A percentile compares a stretch with the other conserved stretches of the same genome.
phyloP scores from a whole-genome alignment of 2,797 vertebrate species.

The Anguilla pacifica region DNA sequence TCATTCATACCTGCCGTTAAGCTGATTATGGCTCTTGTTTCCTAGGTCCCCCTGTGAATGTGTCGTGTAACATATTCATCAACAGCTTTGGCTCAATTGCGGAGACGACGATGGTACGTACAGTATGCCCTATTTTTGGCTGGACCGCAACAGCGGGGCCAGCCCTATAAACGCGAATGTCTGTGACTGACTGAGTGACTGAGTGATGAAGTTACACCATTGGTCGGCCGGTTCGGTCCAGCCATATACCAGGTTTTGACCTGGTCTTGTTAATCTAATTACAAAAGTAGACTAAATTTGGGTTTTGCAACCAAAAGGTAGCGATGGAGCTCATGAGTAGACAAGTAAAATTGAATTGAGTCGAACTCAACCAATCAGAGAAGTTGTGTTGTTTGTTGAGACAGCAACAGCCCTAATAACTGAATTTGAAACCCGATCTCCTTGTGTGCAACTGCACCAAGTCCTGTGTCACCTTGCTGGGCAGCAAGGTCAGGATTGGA shows the following conservation, averaged over 20 bases:
- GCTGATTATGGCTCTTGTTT: constrained; percentile 45
- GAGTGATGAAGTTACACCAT: too few relatives aligned
- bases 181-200: too few relatives aligned
- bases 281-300: not conserved
- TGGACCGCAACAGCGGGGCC: too few relatives aligned
- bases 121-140: too few relatives aligned
- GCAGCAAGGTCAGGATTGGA: not conserved
- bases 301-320: not conserved
- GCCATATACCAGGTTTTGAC: too few relatives aligned
- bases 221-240: too few relatives aligned
- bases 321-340: not conserved
- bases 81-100: constrained; percentile 84
- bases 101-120: constrained; percentile 81
- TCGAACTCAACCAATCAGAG: not conserved
- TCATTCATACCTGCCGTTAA: not conserved
- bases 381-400: not conserved
- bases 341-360: too few relatives aligned
- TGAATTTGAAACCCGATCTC: not conserved
- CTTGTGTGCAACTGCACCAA: not conserved
- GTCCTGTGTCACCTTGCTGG: not conserved
- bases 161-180: too few relatives aligned
- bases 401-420: not conserved
- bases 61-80: constrained; percentile 84
- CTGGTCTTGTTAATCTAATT: too few relatives aligned
- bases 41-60: constrained; percentile 79